A percentile compares a stretch with the other conserved stretches of the same genome.
Evolutionary conservation across 2,888 invertebrate genomes (phyloP).

Genomic region (Polydrusus cervinus): DNA sequence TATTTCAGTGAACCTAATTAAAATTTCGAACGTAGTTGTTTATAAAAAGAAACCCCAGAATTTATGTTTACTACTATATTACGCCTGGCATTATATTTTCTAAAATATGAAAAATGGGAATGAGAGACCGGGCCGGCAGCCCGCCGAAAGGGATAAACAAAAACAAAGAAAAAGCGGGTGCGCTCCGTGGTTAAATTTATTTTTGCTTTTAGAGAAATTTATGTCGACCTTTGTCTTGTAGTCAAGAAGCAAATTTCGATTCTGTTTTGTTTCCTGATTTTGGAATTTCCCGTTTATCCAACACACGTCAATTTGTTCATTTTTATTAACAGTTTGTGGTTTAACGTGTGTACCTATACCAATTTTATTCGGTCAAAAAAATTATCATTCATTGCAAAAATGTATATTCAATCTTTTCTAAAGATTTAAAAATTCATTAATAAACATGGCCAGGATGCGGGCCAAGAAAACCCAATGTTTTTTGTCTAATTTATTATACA

Average conservation of each 20-base stretch:
- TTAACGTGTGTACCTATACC: too few relatives aligned
- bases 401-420: too few relatives aligned
- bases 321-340: neutral
- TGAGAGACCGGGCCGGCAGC: slow-evolving; percentile 19
- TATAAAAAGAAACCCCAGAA: neutral
- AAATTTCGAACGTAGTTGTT: slow-evolving; percentile 7
- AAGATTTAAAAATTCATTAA: too few relatives aligned
- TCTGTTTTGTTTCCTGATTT: neutral
- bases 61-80: slow-evolving; percentile 38
- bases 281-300: neutral
- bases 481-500: too few relatives aligned
- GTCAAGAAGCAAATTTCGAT: slow-evolving; percentile 12
- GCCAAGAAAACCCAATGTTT: too few relatives aligned
- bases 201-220: slow-evolving; percentile 46
- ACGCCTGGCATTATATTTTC: slow-evolving; percentile 33
- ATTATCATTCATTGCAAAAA: too few relatives aligned
- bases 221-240: slow-evolving; percentile 30
- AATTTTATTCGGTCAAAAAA: too few relatives aligned
- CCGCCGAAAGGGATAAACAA: slow-evolving; percentile 36
- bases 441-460: too few relatives aligned
- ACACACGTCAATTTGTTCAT: neutral
- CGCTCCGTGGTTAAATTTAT: slow-evolving; percentile 36
- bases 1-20: neutral
- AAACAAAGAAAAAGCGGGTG: slow-evolving; percentile 34
- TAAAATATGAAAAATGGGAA: slow-evolving; percentile 35